Conservation (phyloP, 2,888 invertebrate species). For the Pyrgus malvae region DNA sequence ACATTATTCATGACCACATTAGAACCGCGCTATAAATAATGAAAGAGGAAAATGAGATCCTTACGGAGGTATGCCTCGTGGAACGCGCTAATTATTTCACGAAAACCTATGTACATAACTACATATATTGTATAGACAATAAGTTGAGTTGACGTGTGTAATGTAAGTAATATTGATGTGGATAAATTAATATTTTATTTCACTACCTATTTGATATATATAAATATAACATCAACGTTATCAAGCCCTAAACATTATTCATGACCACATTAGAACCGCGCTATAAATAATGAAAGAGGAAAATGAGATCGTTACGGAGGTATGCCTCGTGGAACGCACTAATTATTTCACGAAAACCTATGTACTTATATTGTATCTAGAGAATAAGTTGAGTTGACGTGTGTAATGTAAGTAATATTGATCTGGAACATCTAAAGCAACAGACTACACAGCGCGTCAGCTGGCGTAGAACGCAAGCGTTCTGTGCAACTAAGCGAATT, state of each 20-base stretch:
- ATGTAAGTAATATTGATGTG: too few relatives aligned
- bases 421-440: too few relatives aligned
- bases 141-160: too few relatives aligned
- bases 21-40: slow-evolving; percentile 13
- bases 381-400: too few relatives aligned
- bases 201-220: neutral
- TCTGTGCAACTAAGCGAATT: too few relatives aligned
- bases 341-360: slow-evolving; percentile 3
- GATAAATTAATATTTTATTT: too few relatives aligned
- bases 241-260: slow-evolving; percentile 7
- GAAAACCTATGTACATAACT: neutral
- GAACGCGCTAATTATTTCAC: slow-evolving; percentile 7
- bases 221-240: neutral
- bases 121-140: too few relatives aligned
- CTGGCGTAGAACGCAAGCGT: too few relatives aligned
- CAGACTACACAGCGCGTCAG: too few relatives aligned
- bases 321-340: slow-evolving; percentile 6
- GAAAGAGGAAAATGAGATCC: slow-evolving; percentile 16
- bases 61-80: slow-evolving; percentile 10
- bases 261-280: slow-evolving; percentile 5
- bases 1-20: slow-evolving; percentile 9
- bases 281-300: slow-evolving; percentile 16
- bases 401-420: too few relatives aligned
- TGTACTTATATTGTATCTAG: neutral
- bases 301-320: slow-evolving; percentile 13